Base-by-base conservation (phyloP, 2,797 vertebrate genomes). In the Melanotaenia pygmaea region DNA sequence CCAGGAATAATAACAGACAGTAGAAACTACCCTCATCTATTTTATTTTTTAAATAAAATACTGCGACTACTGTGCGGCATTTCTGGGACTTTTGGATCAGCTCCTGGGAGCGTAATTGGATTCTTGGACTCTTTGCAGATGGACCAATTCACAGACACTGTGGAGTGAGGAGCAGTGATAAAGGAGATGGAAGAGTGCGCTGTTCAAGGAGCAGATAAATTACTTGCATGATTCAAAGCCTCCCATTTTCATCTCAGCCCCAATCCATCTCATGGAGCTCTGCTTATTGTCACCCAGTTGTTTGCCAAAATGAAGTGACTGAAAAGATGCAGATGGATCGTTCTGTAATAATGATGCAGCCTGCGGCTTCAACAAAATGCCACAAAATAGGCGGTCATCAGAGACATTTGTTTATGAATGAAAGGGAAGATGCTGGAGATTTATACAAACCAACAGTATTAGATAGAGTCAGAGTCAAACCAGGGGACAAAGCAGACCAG, bases 161-260 rank as follows among this genome's bases (percentile, higher is more conserved):
- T 3, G 2, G 58, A 76, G 77, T 9, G 79, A 77, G 64, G 61
- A 75, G 76, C 10, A 18, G 57, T 22, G 76, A 84, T 77, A 70
- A 79, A 79, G 82, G 79, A 72, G 78, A 71, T 4, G 67, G 83
- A 79, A 28, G 54, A 32, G 76, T 63, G 58, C 12, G 4, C 81
- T 53, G 45, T 83, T 79, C 2, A 7, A 54, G 69, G 76, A 69
- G 47, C 72, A 81, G 83, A 84, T 78, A 81, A 87, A 84, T 81
- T 67, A 80, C 86, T 70, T 76, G 82, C 86, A 89, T 86, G 86
- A 91, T 84, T 90, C 81, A 82, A 86, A 82, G 66, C 78, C 70
- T 81, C 54, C 68, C 67, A 16, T 82, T 84, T 81, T 80, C 79
- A 80, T 81, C 82, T 78, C 16, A 3, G 51, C 68, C 61, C 26